Evolutionary conservation across 1,140 invertebrate genomes (phyloP).

Genomic region (Meloidogyne chitwoodi): DNA sequence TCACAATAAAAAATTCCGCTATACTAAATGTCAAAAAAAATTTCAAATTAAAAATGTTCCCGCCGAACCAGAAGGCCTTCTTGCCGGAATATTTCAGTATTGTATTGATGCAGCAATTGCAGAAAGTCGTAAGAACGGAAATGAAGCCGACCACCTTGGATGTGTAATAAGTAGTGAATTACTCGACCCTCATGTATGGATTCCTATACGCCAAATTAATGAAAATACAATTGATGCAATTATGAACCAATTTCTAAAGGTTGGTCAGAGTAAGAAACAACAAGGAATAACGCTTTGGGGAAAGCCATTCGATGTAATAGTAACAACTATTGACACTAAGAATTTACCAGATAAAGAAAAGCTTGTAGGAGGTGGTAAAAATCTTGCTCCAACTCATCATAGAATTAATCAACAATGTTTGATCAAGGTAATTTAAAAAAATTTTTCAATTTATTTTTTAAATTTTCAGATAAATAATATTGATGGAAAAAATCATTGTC

Average conservation of each 20-base stretch:
- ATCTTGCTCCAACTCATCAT: not conserved
- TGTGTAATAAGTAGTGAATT: slow-evolving; percentile 2
- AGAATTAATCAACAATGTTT: not conserved
- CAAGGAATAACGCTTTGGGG: not conserved
- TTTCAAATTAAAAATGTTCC: not conserved
- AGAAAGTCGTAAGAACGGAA: not conserved
- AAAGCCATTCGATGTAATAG: not conserved
- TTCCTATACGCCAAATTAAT: not conserved
- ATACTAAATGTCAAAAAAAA: not conserved
- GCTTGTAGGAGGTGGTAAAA: not conserved
- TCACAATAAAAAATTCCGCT: not conserved
- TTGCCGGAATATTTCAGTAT: not conserved
- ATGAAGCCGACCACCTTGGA: not conserved
- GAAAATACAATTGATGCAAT: not conserved
- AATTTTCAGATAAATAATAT: not conserved
- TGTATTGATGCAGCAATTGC: not conserved
- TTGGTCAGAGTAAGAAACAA: not conserved
- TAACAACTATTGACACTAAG: not conserved
- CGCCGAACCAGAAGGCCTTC: not conserved
- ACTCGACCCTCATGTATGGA: not conserved
- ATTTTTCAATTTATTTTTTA: not conserved
- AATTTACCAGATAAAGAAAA: not conserved
- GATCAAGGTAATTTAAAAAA: not conserved
- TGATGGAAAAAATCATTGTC: not conserved
- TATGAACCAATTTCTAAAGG: not conserved